A percentile compares a stretch with the other conserved stretches of the same genome.
Conservation (phyloP, 2,888 invertebrate genomes). For the Rhagium mordax region DNA sequence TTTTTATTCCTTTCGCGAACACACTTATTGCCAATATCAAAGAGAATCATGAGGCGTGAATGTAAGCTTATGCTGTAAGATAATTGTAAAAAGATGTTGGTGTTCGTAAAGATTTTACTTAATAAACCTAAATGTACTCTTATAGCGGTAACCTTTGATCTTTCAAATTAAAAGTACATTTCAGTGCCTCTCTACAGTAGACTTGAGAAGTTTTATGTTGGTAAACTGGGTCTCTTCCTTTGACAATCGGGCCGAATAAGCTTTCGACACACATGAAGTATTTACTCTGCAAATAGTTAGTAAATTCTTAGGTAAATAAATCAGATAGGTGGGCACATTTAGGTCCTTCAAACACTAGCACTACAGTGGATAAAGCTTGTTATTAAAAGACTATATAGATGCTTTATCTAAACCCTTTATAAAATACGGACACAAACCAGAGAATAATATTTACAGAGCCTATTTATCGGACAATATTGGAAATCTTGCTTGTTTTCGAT, state of each 20-base stretch:
- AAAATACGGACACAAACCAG: not conserved
- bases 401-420: not conserved
- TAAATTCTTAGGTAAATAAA: conserved; percentile 27
- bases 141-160: conserved; percentile 21
- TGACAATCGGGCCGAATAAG: conserved; percentile 25
- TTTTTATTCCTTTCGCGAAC: no score
- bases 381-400: not conserved
- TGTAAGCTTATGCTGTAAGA: not conserved
- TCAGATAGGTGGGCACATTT: conserved; percentile 9
- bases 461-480: not conserved
- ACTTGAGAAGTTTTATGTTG: conserved; percentile 15
- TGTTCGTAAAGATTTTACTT: conserved; percentile 2
- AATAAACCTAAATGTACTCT: conserved; percentile 12
- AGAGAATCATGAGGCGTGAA: not conserved
- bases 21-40: no score
- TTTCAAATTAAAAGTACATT: conserved; percentile 17
- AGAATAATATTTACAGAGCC: not conserved
- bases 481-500: not conserved
- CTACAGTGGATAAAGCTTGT: not conserved
- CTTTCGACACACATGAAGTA: conserved; percentile 26
- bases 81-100: not conserved
- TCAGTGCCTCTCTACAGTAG: conserved; percentile 1
- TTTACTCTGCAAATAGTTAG: conserved; percentile 24
- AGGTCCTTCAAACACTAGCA: not conserved
- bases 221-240: conserved; percentile 22